A percentile compares a stretch with the other conserved stretches of the same genome.
Evolutionary conservation across 2,888 invertebrate species (phyloP).

Genomic region (Podotricha telesiphe): DNA sequence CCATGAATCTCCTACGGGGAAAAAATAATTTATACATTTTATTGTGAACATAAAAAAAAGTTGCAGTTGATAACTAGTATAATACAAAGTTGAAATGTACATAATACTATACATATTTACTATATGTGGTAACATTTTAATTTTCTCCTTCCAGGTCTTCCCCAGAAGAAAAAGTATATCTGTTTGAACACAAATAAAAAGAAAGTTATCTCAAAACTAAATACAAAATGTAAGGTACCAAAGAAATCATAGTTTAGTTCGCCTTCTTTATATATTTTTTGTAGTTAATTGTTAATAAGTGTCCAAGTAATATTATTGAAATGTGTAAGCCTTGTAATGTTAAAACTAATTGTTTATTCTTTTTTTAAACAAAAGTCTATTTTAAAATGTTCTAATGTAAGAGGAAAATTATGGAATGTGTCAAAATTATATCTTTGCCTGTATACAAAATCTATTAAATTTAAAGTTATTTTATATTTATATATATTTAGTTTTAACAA

Average conservation of each 20-base stretch:
- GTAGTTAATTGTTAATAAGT: slow-evolving; percentile 33
- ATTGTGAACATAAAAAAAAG: too few species aligned
- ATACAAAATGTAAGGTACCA: slow-evolving; percentile 57
- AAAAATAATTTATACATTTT: too few species aligned
- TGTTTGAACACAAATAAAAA: slow-evolving; percentile 55
- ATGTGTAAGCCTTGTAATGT: not conserved
- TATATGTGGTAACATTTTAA: too few species aligned
- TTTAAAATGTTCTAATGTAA: not conserved
- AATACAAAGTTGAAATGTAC: too few species aligned
- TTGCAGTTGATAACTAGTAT: too few species aligned
- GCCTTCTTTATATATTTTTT: slow-evolving; percentile 32
- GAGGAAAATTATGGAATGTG: not conserved
- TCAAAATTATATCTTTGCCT: not conserved
- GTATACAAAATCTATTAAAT: not conserved
- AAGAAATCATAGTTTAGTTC: slow-evolving; percentile 57
- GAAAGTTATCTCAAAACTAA: slow-evolving; percentile 54
- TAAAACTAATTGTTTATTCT: not conserved
- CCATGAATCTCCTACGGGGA: too few species aligned
- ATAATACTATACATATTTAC: too few species aligned
- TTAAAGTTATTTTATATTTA: not conserved
- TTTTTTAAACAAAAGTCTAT: not conserved
- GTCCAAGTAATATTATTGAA: slow-evolving; percentile 28
- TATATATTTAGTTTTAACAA: too few species aligned
- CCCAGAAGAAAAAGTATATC: slow-evolving; percentile 46
- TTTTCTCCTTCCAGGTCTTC: slow-evolving; percentile 18